Percentiles rank a stretch among this genome's conserved stretches.
phyloP scores from a whole-genome alignment of 1,140 invertebrate genomes.

The Drosophila virilis region DNA sequence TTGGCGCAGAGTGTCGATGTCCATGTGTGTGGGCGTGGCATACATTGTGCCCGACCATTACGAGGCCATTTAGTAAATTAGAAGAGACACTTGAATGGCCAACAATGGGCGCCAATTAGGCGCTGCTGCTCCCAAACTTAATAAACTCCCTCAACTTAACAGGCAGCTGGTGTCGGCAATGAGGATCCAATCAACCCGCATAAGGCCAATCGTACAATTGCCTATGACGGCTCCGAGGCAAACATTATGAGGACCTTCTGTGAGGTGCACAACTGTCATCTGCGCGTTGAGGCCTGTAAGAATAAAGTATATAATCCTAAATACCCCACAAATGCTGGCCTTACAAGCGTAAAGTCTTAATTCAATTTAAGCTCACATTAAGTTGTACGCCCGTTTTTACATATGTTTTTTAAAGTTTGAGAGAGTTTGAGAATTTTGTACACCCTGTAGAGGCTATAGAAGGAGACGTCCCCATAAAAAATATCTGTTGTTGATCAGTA shows the following conservation, averaged over 20 bases:
- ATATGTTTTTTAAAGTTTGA: too few species aligned
- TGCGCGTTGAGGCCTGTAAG: slow-evolving; percentile 75
- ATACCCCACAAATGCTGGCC: background rate
- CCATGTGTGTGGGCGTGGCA: slow-evolving; percentile 40
- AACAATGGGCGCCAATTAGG: slow-evolving; percentile 60
- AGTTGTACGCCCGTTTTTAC: too few species aligned
- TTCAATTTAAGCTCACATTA: too few species aligned
- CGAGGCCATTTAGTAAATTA: slow-evolving; percentile 75
- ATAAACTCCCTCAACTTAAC: slow-evolving; percentile 33
- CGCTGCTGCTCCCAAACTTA: slow-evolving; percentile 39
- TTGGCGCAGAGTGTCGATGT: slow-evolving; percentile 73
- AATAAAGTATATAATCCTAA: background rate
- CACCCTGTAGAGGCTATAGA: too few species aligned
- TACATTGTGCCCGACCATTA: slow-evolving; percentile 36
- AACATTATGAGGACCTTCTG: slow-evolving; percentile 77
- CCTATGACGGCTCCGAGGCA: slow-evolving; percentile 70
- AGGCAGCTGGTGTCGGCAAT: slow-evolving; percentile 70
- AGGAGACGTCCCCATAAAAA: too few species aligned
- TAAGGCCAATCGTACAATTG: slow-evolving; percentile 49
- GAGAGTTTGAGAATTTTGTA: too few species aligned
- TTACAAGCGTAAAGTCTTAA: background rate
- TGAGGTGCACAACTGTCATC: slow-evolving; percentile 67
- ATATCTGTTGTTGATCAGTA: too few species aligned
- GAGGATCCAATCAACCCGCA: slow-evolving; percentile 67
- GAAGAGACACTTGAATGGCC: slow-evolving; percentile 60